These are phyloP conservation scores for Temnothorax ravouxi DNA, from an alignment of 2,888 invertebrate species.

Conservation along the genomic window DNA sequence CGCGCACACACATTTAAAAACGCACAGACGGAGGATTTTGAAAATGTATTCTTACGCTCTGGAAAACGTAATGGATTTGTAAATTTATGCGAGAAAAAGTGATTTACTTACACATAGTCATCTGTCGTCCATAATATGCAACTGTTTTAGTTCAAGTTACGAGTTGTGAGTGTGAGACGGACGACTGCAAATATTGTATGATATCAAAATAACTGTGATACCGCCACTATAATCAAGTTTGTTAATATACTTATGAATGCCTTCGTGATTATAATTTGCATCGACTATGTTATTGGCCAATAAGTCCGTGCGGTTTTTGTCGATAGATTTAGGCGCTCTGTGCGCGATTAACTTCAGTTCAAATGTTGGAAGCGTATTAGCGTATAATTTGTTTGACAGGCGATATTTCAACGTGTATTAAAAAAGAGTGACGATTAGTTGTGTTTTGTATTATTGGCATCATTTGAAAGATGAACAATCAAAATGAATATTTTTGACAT, in stretches of 20 bases:
- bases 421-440: no score
- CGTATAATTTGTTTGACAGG: no score
- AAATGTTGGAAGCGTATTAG: no score
- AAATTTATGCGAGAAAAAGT: slow-evolving; percentile 48
- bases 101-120: slow-evolving; percentile 47
- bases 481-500: no score
- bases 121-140: slow-evolving; percentile 51
- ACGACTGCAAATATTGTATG: slow-evolving; percentile 68
- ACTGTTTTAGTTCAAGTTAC: slow-evolving; percentile 33
- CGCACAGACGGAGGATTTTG: slow-evolving; percentile 18
- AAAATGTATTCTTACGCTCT: slow-evolving; percentile 34
- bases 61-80: slow-evolving; percentile 42
- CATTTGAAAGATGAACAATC: no score
- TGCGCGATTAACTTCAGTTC: not conserved
- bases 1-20: not conserved
- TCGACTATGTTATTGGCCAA: not conserved
- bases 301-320: no score
- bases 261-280: slow-evolving; percentile 16
- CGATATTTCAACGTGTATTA: no score
- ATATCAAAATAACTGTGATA: slow-evolving; percentile 78
- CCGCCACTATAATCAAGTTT: slow-evolving; percentile 69
- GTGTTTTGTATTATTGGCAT: no score
- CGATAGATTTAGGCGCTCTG: no score
- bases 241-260: slow-evolving; percentile 41
- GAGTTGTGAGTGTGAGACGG: not conserved